Conservation (phyloP, 2,888 invertebrate genomes). For the Elaeidobius kamerunicus region DNA sequence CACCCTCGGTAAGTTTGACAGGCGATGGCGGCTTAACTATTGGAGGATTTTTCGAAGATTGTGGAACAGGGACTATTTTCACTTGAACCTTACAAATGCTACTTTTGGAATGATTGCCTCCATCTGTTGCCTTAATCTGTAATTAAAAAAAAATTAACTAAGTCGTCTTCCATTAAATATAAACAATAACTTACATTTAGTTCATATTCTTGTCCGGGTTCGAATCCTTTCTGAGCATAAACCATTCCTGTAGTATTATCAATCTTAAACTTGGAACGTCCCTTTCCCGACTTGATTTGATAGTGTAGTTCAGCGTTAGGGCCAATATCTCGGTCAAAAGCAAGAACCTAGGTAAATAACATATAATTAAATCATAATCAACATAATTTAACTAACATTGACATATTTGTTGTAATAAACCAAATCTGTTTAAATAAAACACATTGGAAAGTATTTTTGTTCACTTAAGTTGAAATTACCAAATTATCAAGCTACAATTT, state of each 20-base stretch:
- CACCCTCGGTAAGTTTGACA: conserved; percentile 78
- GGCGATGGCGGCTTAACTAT: conserved; percentile 63
- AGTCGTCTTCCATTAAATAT: no score
- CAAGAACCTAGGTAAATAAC: conserved; percentile 60
- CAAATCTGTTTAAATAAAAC: no score
- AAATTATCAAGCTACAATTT: no score
- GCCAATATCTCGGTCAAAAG: conserved; percentile 78
- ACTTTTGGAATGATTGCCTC: conserved; percentile 69
- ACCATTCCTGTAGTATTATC: conserved; percentile 80
- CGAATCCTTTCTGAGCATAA: conserved; percentile 69
- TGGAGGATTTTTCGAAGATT: conserved; percentile 61
- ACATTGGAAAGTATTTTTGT: no score
- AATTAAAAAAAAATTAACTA: conserved; percentile 4
- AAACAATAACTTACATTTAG: conserved; percentile 55
- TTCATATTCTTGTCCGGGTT: conserved; percentile 65
- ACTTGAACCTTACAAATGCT: conserved; percentile 75
- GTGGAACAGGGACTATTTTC: conserved; percentile 59
- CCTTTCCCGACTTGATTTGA: conserved; percentile 73
- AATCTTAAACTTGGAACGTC: conserved; percentile 78
- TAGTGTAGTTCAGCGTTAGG: conserved; percentile 82
- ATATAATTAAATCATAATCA: not conserved
- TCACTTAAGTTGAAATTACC: no score
- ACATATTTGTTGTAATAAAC: no score
- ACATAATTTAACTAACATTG: not conserved
- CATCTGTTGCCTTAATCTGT: conserved; percentile 80